Percentiles rank a stretch among this genome's conserved stretches.
Conservation (phyloP, 1,140 invertebrate genomes). For the Epicauta chinensis region DNA sequence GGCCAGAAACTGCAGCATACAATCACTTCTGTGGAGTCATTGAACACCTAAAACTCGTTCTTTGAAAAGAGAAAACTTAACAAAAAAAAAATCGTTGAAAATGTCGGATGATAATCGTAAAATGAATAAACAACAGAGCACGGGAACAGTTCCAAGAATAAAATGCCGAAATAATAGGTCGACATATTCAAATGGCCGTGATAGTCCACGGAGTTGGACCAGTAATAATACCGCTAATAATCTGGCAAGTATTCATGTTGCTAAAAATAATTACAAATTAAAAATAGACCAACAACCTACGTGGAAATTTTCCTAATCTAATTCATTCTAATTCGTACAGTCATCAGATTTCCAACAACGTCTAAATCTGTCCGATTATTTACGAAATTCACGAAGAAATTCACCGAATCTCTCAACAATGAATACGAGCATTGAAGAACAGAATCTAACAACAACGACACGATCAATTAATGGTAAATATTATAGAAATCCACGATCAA, state of each 20-base stretch:
- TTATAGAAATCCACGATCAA: neutral
- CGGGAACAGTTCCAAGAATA: conserved; percentile 41
- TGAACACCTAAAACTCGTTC: no score
- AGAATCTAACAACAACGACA: neutral
- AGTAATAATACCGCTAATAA: conserved; percentile 27
- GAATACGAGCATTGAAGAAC: conserved; percentile 21
- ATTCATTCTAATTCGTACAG: conserved; percentile 11
- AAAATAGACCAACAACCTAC: conserved; percentile 11
- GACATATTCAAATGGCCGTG: conserved; percentile 21
- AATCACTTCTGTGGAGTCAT: no score
- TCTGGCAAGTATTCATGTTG: conserved; percentile 30
- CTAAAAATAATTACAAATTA: conserved; percentile 26
- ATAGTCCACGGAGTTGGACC: conserved; percentile 29
- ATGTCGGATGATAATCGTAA: conserved; percentile 39
- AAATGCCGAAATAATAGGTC: conserved; percentile 39
- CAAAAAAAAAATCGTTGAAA: neutral
- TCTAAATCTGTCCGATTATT: conserved; percentile 9
- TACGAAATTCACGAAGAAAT: conserved; percentile 19
- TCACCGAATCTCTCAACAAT: conserved; percentile 20
- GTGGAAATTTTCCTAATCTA: conserved; percentile 11
- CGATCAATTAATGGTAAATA: neutral
- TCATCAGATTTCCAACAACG: conserved; percentile 6
- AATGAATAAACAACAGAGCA: conserved; percentile 32
- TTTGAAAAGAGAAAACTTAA: no score
- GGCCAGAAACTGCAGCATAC: no score